phyloP scores from a whole-genome alignment of 2,888 invertebrate genomes.

The Coremacera marginata region DNA sequence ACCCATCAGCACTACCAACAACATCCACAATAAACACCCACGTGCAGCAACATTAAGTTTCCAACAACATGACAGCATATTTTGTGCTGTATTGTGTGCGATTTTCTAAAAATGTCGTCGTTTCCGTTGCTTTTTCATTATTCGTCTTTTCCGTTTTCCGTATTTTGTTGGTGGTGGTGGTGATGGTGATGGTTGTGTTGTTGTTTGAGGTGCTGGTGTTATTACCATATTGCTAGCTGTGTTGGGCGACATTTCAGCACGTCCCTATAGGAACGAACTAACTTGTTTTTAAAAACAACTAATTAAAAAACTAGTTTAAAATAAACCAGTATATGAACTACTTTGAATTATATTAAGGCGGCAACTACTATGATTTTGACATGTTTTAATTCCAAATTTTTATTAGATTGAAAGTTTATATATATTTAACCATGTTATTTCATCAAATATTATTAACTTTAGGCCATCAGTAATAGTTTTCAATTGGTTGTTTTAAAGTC shows the following conservation, averaged over 20 bases:
- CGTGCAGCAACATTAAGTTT: conserved; percentile 1
- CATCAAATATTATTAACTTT: too few species aligned
- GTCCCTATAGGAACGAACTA: too few species aligned
- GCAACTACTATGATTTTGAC: too few species aligned
- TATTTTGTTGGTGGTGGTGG: not conserved
- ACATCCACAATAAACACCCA: not conserved
- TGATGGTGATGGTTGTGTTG: not conserved
- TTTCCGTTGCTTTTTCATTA: conserved; percentile 21
- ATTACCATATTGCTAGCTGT: not conserved
- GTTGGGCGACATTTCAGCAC: not conserved
- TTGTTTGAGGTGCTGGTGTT: not conserved
- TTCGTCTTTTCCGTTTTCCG: conserved; percentile 7
- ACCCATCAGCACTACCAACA: not conserved
- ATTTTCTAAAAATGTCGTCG: conserved; percentile 27
- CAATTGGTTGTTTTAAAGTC: too few species aligned
- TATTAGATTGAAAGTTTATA: too few species aligned
- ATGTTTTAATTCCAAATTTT: too few species aligned
- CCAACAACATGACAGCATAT: not conserved
- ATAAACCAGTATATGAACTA: too few species aligned
- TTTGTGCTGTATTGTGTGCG: conserved; percentile 6
- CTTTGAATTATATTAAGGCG: too few species aligned
- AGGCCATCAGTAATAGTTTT: too few species aligned
- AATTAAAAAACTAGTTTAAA: too few species aligned
- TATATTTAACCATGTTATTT: too few species aligned
- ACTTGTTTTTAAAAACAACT: too few species aligned